A percentile compares a stretch with the other conserved stretches of the same genome.
These are phyloP conservation scores for Sebastes jordani DNA, from an alignment of 2,797 vertebrate genomes.

Conservation along the genomic window DNA sequence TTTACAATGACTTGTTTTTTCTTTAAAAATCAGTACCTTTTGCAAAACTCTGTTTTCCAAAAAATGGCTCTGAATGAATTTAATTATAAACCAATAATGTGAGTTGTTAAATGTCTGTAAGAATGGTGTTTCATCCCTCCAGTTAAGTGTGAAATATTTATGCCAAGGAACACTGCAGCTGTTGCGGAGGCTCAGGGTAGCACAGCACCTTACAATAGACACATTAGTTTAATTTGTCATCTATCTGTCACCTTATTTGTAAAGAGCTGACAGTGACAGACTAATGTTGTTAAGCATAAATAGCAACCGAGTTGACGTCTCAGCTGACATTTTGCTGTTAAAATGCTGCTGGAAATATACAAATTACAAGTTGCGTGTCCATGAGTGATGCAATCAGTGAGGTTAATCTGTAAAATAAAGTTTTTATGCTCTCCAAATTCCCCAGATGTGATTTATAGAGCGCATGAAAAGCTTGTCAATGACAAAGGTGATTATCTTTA, in stretches of 20 bases:
- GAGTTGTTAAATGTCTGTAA: not conserved
- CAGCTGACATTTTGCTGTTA: not conserved
- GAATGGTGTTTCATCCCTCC: not conserved
- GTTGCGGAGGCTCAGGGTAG: not conserved
- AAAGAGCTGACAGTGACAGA: not conserved
- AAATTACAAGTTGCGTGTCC: not conserved
- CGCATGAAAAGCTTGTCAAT: not conserved
- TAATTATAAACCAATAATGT: not conserved
- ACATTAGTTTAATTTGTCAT: not conserved
- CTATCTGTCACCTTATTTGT: not conserved
- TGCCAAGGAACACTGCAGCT: not conserved
- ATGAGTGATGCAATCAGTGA: not conserved
- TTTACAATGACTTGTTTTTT: not conserved
- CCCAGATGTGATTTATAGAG: not conserved
- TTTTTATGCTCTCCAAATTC: not conserved
- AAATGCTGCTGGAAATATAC: not conserved
- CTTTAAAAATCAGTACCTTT: not conserved
- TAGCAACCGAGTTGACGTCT: not conserved
- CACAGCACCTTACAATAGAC: not conserved
- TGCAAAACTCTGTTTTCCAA: not conserved
- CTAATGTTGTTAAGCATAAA: not conserved
- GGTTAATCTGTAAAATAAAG: not conserved
- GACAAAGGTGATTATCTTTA: not conserved
- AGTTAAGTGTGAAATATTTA: not conserved
- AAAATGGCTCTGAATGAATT: not conserved